A percentile compares a stretch with the other conserved stretches of the same genome.
These are phyloP conservation scores for Sebastes reedi DNA, from an alignment of 2,797 vertebrate species.

Conservation along the genomic window DNA sequence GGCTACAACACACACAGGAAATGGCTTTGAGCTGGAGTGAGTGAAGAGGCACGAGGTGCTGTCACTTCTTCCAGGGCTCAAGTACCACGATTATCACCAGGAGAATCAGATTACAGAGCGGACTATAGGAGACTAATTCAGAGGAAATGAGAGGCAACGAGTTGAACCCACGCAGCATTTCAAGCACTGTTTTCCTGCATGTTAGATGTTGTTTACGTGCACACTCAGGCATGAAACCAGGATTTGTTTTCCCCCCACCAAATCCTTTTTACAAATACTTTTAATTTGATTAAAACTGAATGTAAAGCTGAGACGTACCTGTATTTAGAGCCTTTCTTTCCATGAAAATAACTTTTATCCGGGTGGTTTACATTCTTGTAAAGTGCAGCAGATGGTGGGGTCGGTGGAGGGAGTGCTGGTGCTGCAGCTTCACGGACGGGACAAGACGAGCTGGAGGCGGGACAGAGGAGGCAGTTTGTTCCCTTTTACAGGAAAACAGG, in stretches of 20 bases:
- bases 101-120: constrained; percentile 53
- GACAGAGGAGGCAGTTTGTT: constrained; percentile 49
- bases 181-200: not conserved
- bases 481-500: constrained; percentile 64
- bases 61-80: constrained; percentile 57
- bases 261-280: not conserved
- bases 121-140: constrained; percentile 1
- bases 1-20: constrained; percentile 60
- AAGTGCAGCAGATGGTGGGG: not conserved
- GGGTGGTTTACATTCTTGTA: constrained; percentile 18
- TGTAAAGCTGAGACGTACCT: constrained; percentile 57
- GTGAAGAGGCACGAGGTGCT: constrained; percentile 41
- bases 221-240: not conserved
- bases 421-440: constrained; percentile 55
- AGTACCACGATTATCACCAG: constrained; percentile 31
- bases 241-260: not conserved
- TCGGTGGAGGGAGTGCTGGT: constrained; percentile 15
- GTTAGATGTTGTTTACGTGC: not conserved
- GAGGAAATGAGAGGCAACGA: constrained; percentile 63
- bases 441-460: constrained; percentile 57
- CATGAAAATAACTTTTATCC: constrained; percentile 74
- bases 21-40: constrained; percentile 41
- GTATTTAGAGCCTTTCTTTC: constrained; percentile 59
- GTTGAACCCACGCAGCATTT: constrained; percentile 28
- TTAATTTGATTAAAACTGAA: not conserved